These are phyloP conservation scores for Neocloeon triangulifer DNA, from an alignment of 1,140 invertebrate genomes.

Conservation along the genomic window DNA sequence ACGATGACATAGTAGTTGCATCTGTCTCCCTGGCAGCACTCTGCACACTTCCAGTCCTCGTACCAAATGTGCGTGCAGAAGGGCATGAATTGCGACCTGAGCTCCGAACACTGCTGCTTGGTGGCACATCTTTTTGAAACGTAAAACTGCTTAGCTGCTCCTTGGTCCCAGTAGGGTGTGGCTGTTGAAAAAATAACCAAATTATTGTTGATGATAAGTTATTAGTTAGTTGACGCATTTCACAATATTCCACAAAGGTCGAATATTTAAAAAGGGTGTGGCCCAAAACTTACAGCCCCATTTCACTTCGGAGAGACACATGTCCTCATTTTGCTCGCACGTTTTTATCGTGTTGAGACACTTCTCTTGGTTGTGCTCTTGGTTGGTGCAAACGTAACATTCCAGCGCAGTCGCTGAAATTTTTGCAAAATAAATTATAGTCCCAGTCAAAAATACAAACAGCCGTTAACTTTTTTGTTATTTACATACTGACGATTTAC, in stretches of 20 bases:
- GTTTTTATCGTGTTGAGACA: constrained; percentile 79
- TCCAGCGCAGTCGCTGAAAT: constrained; percentile 45
- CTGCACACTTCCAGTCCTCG: constrained; percentile 89
- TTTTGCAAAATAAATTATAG: too few species aligned
- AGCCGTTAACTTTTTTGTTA: too few species aligned
- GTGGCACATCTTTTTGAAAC: constrained; percentile 80
- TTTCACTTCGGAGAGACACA: constrained; percentile 67
- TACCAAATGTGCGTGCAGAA: constrained; percentile 92
- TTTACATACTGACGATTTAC: too few species aligned
- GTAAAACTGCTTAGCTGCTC: constrained; percentile 82
- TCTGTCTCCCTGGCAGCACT: constrained; percentile 89
- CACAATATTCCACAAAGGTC: too few species aligned
- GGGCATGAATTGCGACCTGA: constrained; percentile 39
- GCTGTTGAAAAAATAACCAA: constrained; percentile 27
- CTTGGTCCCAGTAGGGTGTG: constrained; percentile 82
- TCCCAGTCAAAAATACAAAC: too few species aligned
- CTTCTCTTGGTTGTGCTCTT: constrained; percentile 83
- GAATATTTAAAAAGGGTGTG: not conserved
- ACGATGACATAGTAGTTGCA: constrained; percentile 96
- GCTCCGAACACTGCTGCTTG: constrained; percentile 49
- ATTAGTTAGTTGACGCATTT: too few species aligned
- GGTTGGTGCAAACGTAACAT: constrained; percentile 84
- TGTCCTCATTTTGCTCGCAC: constrained; percentile 67
- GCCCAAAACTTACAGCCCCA: constrained; percentile 51
- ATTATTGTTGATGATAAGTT: too few species aligned